Evolutionary conservation across 2,888 invertebrate species (phyloP).

Genomic region (Caradrina kadenii): DNA sequence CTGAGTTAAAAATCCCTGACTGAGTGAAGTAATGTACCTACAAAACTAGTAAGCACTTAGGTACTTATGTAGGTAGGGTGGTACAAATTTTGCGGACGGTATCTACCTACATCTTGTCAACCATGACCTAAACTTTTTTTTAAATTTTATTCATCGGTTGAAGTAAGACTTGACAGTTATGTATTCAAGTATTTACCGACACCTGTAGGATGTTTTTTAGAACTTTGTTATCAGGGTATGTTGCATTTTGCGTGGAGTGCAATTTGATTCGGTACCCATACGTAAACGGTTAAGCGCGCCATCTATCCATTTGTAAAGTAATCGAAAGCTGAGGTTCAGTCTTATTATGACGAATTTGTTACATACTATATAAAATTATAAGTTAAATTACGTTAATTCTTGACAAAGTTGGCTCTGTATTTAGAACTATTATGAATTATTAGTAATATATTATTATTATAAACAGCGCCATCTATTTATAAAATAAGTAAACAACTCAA

Average conservation of each 20-base stretch:
- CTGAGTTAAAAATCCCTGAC: conserved; percentile 1
- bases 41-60: not conserved
- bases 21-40: conserved; percentile 7
- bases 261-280: not conserved
- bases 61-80: no score
- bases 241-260: not conserved
- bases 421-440: not conserved
- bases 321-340: not conserved
- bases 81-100: not conserved
- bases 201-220: conserved; percentile 1
- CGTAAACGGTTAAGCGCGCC: not conserved
- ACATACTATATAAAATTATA: not conserved
- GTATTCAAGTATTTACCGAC: not conserved
- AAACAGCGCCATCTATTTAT: conserved; percentile 33
- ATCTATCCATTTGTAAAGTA: conserved; percentile 15
- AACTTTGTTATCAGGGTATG: not conserved
- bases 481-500: not conserved
- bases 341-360: not conserved
- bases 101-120: not conserved
- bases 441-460: not conserved
- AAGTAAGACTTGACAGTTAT: not conserved
- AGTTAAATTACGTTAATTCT: not conserved
- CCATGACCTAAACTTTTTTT: no score
- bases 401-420: not conserved
- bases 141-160: not conserved